Conservation (phyloP, 2,797 vertebrate species). For the Sorex maritimensis region DNA sequence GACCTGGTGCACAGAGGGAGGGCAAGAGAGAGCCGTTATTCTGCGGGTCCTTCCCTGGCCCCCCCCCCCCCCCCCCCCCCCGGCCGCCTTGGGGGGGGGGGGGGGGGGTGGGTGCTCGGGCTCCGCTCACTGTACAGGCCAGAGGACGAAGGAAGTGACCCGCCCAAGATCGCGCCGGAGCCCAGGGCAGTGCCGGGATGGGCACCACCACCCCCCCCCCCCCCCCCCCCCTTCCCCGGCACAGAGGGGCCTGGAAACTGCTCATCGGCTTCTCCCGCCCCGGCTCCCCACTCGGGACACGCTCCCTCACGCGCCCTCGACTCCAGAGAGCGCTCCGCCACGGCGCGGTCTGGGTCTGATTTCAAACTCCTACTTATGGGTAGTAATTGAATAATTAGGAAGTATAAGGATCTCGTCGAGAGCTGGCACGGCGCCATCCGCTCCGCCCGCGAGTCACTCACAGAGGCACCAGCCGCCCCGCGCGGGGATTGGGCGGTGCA, state of each 20-base stretch:
- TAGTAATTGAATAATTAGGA: constrained; percentile 83
- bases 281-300: not conserved
- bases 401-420: constrained; percentile 78
- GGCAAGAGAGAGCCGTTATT: not conserved
- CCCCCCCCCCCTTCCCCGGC: not conserved
- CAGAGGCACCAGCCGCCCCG: constrained; percentile 60
- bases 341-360: constrained; percentile 50
- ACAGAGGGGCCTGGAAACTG: not conserved
- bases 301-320: not conserved
- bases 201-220: not conserved
- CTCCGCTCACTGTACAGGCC: not conserved
- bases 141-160: not conserved
- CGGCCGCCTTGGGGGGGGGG: too few relatives aligned
- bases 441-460: constrained; percentile 64
- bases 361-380: constrained; percentile 66
- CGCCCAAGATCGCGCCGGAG: not conserved
- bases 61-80: not conserved
- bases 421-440: constrained; percentile 74
- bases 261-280: not conserved
- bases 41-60: accelerated
- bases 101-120: not conserved
- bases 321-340: not conserved
- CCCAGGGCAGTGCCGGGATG: not conserved
- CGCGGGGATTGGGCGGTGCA: constrained; percentile 62
- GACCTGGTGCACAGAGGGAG: constrained; percentile 86